Base-by-base conservation (phyloP, 2,113 vertebrate genomes). In the Symphodus melops region DNA sequence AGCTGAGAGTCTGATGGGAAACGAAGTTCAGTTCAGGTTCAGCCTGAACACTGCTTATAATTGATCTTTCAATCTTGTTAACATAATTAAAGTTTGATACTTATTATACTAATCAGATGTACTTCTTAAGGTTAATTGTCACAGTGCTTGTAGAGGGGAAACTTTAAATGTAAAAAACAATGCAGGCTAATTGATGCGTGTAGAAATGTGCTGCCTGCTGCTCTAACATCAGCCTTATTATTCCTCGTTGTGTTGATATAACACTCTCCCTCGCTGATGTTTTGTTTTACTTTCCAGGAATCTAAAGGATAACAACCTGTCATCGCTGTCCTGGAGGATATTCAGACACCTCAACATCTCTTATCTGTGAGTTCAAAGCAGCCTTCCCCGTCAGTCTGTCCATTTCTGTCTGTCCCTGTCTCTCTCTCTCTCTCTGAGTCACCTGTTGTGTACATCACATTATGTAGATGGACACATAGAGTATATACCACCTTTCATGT, bases 291-390 rank as follows among this genome's bases (percentile, higher is more conserved):
- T 82, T 94, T 88, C 4, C 90, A 99, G 98, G 91, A 98, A 99
- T 93, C 94, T 99, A 66, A 98, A 97, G 85, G 95, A 97, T 92
- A 99, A 99, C 92, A 97, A 97, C 87, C 91, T 99, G 90, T 96
- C 96, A 1, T 95, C 95, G 61, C 94, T 99, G 82, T 97, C 96
- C 83, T 96, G 97, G 95, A 98, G 95, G 92, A 93, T 95, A 80
- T 97, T 99, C 91, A 95, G 86, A 74, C 95, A 97, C 91, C 95
- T 99, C 90, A 95, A 97, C 91, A 94, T 99, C 74, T 94, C 96
- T 80, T 95, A 96, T 89, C 92, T 98, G 98, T 99, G 95, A 99
- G 98, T 96, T 92, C 59, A 54, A n/a, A 39, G 23, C 51, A 63
- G 59, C 58, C 33, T 48, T 77, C 36, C 53, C 17, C 55, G 52